Evolutionary conservation across 2,113 vertebrate species (phyloP), one percentile per base, ranked within the genome.

Genomic region (Cephalophus harveyi): DNA sequence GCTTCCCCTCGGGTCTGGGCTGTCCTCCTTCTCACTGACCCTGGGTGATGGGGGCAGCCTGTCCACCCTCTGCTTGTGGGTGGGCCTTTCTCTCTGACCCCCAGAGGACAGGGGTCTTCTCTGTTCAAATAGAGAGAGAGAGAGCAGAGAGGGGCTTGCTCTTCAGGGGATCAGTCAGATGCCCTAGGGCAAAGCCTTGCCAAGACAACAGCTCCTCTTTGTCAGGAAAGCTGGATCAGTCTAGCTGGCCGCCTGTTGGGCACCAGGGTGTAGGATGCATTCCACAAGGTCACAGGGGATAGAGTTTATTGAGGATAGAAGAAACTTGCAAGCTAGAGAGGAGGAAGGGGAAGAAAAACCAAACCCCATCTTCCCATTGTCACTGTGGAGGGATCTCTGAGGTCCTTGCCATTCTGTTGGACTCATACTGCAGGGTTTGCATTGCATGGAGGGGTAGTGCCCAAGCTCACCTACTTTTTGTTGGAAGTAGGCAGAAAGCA

Each of bases 371-470:
- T 43, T 40, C 21, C 40, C 19, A 10, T 7, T 12, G 6, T 54
- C 23, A 48, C 27, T 3, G 4, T 15, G 28, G 55, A 16, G 48
- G n/a, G 85, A 2, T 10, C 9, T 64, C 6, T 0, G 3, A 48
- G 92, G 14, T 33, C 28, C 57, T 16, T 30, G 36, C 27, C 4
- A 3, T n/a, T n/a, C 23, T 16, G 0, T 5, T 54, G 64, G 25
- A 28, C 23, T 27, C 14, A 14, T 2, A 8, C 46, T 27, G 55
- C 3, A 2, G 48, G 21, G 12, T 52, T 36, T 40, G 17, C 36
- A 11, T 6, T 8, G 7, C 13, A 0, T 7, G 28, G 52, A 25
- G n/a, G 33, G 5, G 3, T 0, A 4, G 21, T 6, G 2, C 25
- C 48, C 30, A 54, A 40, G 71, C 43, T 71, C 11, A 11, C 40